Conservation (phyloP, 2,113 vertebrate genomes). For the Oryzias woworae region DNA sequence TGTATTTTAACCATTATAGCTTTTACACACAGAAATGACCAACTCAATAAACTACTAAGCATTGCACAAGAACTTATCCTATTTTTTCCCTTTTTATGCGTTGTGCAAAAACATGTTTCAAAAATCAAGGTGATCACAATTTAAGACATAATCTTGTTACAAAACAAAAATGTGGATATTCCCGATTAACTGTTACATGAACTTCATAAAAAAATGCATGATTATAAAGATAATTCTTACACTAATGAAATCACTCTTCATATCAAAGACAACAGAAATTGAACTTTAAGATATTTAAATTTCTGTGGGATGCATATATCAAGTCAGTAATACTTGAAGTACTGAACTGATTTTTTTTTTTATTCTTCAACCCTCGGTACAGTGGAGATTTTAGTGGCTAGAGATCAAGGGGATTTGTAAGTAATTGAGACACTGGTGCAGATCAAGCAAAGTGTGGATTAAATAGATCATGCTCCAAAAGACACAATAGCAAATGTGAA, state of each 20-base stretch:
- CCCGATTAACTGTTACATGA: slow-evolving; percentile 19
- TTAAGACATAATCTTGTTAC: slow-evolving; percentile 11
- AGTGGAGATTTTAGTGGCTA: not conserved
- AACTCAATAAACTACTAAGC: slow-evolving; percentile 33
- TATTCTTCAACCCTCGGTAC: not conserved
- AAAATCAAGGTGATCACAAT: slow-evolving; percentile 36
- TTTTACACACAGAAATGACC: slow-evolving; percentile 28
- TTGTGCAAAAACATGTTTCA: slow-evolving; percentile 32
- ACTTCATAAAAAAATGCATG: slow-evolving; percentile 27
- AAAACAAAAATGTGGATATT: not conserved
- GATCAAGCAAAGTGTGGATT: too few species aligned
- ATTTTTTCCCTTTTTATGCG: slow-evolving; percentile 37
- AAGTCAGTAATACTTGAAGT: not conserved
- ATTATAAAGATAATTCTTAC: not conserved
- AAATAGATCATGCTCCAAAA: too few species aligned
- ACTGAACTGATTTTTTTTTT: not conserved
- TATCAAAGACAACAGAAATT: too few species aligned
- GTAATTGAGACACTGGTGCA: not conserved
- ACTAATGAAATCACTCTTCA: too few species aligned
- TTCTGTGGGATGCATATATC: not conserved
- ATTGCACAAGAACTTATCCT: slow-evolving; percentile 36
- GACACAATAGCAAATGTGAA: too few species aligned
- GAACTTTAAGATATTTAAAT: too few species aligned
- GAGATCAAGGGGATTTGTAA: not conserved
- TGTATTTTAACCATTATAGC: not conserved